Percentiles rank a stretch among this genome's conserved stretches.
Conservation (phyloP, 2,113 vertebrate species). For the Orycteropus afer region DNA sequence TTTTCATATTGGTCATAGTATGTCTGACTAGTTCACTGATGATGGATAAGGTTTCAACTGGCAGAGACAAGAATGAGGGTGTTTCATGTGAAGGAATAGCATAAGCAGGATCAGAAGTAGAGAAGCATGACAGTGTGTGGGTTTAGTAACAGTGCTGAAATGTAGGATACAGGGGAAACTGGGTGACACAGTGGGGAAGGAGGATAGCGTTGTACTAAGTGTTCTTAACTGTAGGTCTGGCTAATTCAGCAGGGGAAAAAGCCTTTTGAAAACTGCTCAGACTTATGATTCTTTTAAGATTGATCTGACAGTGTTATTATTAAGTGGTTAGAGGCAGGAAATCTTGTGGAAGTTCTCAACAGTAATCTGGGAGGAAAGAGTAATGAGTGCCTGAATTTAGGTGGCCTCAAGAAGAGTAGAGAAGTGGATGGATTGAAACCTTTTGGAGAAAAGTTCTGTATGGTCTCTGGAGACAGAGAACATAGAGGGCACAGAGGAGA, state of each 20-base stretch:
- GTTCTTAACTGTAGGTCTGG: neutral
- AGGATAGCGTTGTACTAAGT: neutral
- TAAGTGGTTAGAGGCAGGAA: constrained; percentile 42
- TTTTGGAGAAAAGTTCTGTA: rapidly evolving
- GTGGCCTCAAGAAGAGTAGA: neutral
- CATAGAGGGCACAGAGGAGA: too few relatives aligned
- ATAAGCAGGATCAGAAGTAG: neutral
- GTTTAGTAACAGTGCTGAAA: neutral
- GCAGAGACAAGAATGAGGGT: neutral
- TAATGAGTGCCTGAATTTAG: neutral
- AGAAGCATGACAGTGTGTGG: neutral
- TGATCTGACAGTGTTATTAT: neutral
- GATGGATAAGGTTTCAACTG: neutral
- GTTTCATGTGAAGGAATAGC: neutral
- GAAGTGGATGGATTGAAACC: neutral
- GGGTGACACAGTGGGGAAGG: neutral
- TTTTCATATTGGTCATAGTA: neutral
- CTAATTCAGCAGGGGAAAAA: neutral
- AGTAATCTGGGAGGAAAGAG: neutral
- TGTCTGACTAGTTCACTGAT: neutral
- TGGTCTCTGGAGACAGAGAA: neutral
- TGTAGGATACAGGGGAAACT: neutral
- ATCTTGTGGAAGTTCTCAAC: neutral
- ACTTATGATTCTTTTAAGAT: constrained; percentile 19
- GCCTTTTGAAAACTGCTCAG: neutral